Evolutionary conservation across 2,113 vertebrate genomes (phyloP).

Genomic region (Balaenoptera acutorostrata): DNA sequence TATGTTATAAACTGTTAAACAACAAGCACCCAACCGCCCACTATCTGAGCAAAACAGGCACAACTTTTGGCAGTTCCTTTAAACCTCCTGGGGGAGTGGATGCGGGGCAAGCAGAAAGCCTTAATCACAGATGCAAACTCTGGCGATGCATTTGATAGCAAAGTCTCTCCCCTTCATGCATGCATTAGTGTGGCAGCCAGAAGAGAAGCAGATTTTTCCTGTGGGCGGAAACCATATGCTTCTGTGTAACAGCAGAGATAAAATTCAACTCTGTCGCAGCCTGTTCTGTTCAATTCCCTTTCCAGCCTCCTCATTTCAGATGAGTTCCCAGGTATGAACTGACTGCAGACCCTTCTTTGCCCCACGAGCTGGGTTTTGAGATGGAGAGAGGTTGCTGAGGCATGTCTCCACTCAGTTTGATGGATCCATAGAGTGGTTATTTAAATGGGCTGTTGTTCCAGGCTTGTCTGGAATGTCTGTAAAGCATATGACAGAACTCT

Average conservation of each 20-base stretch:
- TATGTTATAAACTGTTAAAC: not conserved
- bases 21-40: not conserved
- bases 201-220: conserved; percentile 68
- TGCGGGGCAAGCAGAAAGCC: not conserved
- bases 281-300: not conserved
- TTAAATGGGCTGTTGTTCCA: conserved; percentile 71
- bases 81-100: not conserved
- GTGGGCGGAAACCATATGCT: conserved; percentile 70
- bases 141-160: conserved; percentile 30
- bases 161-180: conserved; percentile 48
- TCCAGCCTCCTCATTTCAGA: not conserved
- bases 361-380: not conserved
- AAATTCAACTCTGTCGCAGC: conserved; percentile 48
- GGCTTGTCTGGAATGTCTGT: conserved; percentile 54
- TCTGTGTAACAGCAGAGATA: conserved; percentile 49
- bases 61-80: conserved; percentile 12
- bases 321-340: conserved; percentile 45
- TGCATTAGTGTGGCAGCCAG: conserved; percentile 36
- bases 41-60: conserved; percentile 21
- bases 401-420: conserved; percentile 68
- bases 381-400: conserved; percentile 22
- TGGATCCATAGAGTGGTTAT: conserved; percentile 56
- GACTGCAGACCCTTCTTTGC: not conserved
- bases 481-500: conserved; percentile 56
- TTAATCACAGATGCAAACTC: conserved; percentile 36